Evolutionary conservation across 2,113 vertebrate genomes (phyloP).

Genomic region (Tapirus terrestris): DNA sequence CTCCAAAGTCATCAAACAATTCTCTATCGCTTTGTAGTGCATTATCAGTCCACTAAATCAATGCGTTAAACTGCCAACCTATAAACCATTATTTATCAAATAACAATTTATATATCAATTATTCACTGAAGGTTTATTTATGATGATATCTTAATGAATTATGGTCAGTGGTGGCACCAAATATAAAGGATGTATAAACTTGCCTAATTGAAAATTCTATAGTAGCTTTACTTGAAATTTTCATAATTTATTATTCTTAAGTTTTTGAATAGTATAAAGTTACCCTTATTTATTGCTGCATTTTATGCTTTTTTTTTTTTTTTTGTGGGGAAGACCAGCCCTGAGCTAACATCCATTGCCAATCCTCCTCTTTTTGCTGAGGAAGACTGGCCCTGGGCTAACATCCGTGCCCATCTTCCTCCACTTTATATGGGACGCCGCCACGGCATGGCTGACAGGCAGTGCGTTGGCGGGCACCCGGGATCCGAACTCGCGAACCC

Average conservation of each 20-base stretch:
- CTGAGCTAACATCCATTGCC: too few relatives aligned
- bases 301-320: conserved; percentile 17
- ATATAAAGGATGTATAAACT: neutral
- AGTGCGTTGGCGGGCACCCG: too few relatives aligned
- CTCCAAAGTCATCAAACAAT: neutral
- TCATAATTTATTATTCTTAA: neutral
- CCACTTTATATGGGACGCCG: too few relatives aligned
- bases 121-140: neutral
- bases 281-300: conserved; percentile 1
- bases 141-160: neutral
- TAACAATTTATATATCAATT: neutral
- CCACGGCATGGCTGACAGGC: too few relatives aligned
- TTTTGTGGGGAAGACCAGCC: too few relatives aligned
- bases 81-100: neutral
- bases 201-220: neutral
- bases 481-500: too few relatives aligned
- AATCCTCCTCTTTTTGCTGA: too few relatives aligned
- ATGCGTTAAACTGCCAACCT: neutral
- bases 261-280: neutral
- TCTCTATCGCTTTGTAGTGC: neutral
- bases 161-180: neutral
- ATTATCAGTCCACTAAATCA: neutral
- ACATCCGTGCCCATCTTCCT: too few relatives aligned
- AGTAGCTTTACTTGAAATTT: neutral
- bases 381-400: too few relatives aligned